phyloP scores from a whole-genome alignment of 2,888 invertebrate species.

The Odontocolon sp. region DNA sequence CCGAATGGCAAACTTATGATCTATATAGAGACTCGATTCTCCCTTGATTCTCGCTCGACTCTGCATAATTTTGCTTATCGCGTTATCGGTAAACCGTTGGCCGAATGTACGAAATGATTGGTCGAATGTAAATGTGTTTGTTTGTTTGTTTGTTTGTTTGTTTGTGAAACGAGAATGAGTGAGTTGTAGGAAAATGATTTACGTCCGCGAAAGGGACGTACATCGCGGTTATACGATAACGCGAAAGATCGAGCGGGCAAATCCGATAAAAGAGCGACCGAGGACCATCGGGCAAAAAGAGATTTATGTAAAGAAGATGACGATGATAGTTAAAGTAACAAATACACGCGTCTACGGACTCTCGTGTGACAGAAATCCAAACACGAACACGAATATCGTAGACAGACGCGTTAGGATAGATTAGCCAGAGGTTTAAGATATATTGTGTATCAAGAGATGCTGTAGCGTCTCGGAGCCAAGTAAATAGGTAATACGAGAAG shows the following conservation, averaged over 20 bases:
- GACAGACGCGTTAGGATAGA: background rate
- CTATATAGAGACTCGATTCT: too few relatives aligned
- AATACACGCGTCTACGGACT: background rate
- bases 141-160: background rate
- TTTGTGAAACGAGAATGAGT: background rate
- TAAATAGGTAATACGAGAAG: slow-evolving; percentile 19
- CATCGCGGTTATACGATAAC: background rate
- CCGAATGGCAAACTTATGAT: background rate
- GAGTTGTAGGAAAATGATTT: slow-evolving; percentile 4
- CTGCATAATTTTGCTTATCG: background rate
- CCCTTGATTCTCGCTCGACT: background rate
- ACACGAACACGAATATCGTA: background rate
- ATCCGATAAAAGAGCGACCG: background rate
- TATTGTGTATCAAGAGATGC: too few relatives aligned
- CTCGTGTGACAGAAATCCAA: background rate
- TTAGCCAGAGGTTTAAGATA: slow-evolving; percentile 21
- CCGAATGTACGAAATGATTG: background rate
- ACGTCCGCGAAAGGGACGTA: background rate
- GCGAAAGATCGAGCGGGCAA: background rate
- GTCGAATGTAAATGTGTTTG: background rate
- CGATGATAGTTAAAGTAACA: slow-evolving; percentile 8
- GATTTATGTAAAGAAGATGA: slow-evolving; percentile 12
- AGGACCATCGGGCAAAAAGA: slow-evolving; percentile 6
- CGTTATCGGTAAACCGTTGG: background rate
- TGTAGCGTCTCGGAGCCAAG: too few relatives aligned